A percentile compares a stretch with the other conserved stretches of the same genome.
These are phyloP conservation scores for Chrysolina americana DNA, from an alignment of 2,888 invertebrate species.

Conservation along the genomic window DNA sequence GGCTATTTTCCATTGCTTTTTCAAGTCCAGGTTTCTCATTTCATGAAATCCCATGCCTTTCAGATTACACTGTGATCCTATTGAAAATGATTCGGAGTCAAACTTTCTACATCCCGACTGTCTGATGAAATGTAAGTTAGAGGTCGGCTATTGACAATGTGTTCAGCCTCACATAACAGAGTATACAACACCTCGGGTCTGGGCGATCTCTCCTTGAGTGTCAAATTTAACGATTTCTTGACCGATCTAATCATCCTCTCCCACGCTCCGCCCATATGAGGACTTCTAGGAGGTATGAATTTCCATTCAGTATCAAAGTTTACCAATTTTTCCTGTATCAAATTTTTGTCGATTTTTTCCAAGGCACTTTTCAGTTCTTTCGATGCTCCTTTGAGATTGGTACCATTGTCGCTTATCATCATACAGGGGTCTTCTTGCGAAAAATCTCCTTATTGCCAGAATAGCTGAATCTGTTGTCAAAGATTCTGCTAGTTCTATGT, in stretches of 20 bases:
- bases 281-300: constrained; percentile 18
- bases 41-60: constrained; percentile 4
- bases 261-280: constrained; percentile 12
- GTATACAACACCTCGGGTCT: constrained; percentile 14
- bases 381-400: constrained; percentile 15
- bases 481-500: not conserved
- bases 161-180: not conserved
- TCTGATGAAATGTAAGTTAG: constrained; percentile 17
- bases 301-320: constrained; percentile 15
- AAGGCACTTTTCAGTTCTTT: constrained; percentile 3
- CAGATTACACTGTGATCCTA: not conserved
- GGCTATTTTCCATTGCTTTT: constrained; percentile 20
- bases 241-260: constrained; percentile 19
- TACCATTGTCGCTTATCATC: constrained; percentile 6
- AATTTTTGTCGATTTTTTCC: constrained; percentile 15
- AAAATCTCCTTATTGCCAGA: constrained; percentile 16
- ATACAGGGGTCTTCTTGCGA: constrained; percentile 9
- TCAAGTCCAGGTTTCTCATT: not conserved
- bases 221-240: not conserved
- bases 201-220: constrained; percentile 14
- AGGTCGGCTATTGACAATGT: constrained; percentile 29
- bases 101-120: not conserved
- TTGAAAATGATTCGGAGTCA: constrained; percentile 21
- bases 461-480: constrained; percentile 1
- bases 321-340: not conserved